phyloP scores from a whole-genome alignment of 2,797 vertebrate genomes.

The Crax fasciolata region DNA sequence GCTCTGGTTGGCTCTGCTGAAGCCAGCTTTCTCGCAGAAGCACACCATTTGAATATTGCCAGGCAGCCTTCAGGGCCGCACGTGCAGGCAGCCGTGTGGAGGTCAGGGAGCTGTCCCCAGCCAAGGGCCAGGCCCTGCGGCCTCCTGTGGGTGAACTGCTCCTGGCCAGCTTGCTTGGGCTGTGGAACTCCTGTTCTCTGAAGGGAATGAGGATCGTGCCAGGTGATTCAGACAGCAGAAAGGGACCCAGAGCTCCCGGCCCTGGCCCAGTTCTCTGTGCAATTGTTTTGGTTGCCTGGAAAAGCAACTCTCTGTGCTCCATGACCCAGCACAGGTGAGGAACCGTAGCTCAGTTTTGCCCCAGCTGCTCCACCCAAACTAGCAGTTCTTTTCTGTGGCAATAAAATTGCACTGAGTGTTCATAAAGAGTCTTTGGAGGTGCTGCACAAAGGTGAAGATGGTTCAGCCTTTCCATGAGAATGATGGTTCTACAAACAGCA shows the following conservation, averaged over 20 bases:
- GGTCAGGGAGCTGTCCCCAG: background rate
- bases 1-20: constrained; percentile 13
- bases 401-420: background rate
- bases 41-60: background rate
- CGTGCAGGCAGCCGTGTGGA: rapidly evolving
- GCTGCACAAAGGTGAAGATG: background rate
- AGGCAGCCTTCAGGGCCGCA: background rate
- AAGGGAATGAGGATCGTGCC: background rate
- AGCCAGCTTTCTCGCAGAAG: background rate
- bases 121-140: rapidly evolving
- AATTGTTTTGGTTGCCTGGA: background rate
- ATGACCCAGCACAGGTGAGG: background rate
- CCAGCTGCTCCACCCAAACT: background rate
- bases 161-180: background rate
- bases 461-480: background rate
- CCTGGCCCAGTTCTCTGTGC: background rate
- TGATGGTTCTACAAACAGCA: background rate
- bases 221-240: background rate
- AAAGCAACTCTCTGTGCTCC: background rate
- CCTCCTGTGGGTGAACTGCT: background rate
- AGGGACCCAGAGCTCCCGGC: background rate
- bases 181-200: background rate
- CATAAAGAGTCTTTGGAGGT: background rate
- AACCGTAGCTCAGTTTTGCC: background rate
- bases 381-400: background rate